Percentiles rank a stretch among this genome's conserved stretches.
Conservation (phyloP, 2,888 invertebrate species). For the Mamestra brassicae region DNA sequence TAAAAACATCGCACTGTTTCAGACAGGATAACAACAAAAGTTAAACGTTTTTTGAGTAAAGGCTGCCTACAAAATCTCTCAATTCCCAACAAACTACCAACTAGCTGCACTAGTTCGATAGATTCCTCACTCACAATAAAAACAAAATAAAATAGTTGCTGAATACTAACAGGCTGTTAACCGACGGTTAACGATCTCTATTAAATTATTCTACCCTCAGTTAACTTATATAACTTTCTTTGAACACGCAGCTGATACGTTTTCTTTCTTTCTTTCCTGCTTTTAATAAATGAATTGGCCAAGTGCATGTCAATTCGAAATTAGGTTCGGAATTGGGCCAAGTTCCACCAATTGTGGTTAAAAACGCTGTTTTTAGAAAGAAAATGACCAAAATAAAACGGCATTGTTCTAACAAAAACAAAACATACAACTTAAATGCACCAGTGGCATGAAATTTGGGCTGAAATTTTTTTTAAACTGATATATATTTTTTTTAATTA, state of each 20-base stretch:
- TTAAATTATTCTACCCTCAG: slow-evolving; percentile 51
- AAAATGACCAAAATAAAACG: not conserved
- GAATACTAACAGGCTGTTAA: slow-evolving; percentile 50
- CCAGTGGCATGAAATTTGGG: not conserved
- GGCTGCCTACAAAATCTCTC: not conserved
- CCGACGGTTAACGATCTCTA: slow-evolving; percentile 53
- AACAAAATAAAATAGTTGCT: slow-evolving; percentile 38
- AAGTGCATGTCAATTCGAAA: slow-evolving; percentile 59
- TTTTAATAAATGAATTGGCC: slow-evolving; percentile 52
- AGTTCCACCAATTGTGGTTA: slow-evolving; percentile 42
- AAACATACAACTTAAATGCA: not conserved
- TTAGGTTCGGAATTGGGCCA: slow-evolving; percentile 45
- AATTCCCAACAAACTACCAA: not conserved
- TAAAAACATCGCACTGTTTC: too few relatives aligned
- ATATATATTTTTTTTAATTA: not conserved
- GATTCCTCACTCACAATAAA: slow-evolving; percentile 22
- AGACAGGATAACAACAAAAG: too few relatives aligned
- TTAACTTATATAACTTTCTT: slow-evolving; percentile 53
- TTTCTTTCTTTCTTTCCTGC: slow-evolving; percentile 35
- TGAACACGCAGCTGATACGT: slow-evolving; percentile 59
- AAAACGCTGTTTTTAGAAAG: slow-evolving; percentile 16
- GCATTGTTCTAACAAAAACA: not conserved
- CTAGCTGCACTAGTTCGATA: not conserved
- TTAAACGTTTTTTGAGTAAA: too few relatives aligned
- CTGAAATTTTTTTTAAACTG: too few relatives aligned